Evolutionary conservation across 2,797 vertebrate genomes (phyloP), one percentile per base, ranked within the genome.

Genomic region (Pipistrellus pygmaeus): DNA sequence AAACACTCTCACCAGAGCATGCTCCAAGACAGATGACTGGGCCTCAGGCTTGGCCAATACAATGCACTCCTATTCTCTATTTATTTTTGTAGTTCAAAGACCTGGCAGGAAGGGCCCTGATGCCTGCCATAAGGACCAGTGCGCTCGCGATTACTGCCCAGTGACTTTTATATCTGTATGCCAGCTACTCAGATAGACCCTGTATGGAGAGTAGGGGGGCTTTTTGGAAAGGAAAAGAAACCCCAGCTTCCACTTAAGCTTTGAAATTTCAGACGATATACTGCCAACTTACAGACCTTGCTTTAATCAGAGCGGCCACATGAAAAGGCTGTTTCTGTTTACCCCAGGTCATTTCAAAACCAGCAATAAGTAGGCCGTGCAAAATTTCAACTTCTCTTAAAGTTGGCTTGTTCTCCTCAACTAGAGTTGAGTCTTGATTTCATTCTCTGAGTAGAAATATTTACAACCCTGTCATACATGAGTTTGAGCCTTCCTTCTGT

Each of bases 51-150:
- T 98, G 97, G 97, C 99, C 98, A 98, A 98, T 98, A 98, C 98
- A 98, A 98, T 98, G 97, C 98, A 96, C 98, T 98, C 98, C 98
- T 98, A 98, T 99, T 98, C 98, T 98, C 97, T 99, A 98, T 99
- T 99, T 99, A 99, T 99, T 99, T 99, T 99, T 98, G 97, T 97
- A 99, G 99, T 99, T 99, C 99, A 99, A 99, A 99, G 99, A 96
- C 85, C 98, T 99, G 99, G 99, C 99, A 99, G 97, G 92, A 94
- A 97, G 98, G 97, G 97, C 97, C 97, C 97, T 98, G 98, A 98
- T 98, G 98, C 98, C 98, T 99, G 98, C 98, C 98, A 98, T 98
- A 98, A 98, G 97, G 98, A 98, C 98, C 98, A 97, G 97, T 95
- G 96, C 89, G 88, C 97, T 98, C 97, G 96, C 98, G 98, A 99